Conservation (phyloP, 2,888 invertebrate genomes). For the Isotomurus palustris region DNA sequence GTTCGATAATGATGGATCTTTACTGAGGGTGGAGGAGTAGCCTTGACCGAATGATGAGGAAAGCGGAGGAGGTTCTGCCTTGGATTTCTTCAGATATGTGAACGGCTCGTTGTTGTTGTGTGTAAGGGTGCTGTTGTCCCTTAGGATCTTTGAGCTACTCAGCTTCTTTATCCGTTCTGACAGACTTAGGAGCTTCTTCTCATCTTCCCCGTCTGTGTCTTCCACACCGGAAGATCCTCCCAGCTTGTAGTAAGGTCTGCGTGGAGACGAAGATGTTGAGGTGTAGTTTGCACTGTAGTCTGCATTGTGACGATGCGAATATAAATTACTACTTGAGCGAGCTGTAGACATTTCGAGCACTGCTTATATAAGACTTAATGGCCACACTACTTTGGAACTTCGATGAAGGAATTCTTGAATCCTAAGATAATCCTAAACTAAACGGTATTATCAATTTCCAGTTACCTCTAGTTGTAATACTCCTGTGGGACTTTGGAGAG, state of each 20-base stretch:
- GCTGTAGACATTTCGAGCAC: too few relatives aligned
- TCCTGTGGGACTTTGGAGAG: too few relatives aligned
- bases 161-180: neutral
- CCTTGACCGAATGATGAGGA: neutral
- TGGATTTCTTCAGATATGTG: neutral
- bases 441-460: too few relatives aligned
- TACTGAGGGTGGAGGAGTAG: neutral
- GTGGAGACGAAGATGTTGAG: neutral
- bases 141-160: neutral
- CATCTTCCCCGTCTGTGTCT: neutral
- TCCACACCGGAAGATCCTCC: neutral
- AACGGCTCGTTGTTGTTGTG: conserved; percentile 3
- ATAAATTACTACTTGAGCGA: too few relatives aligned
- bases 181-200: conserved; percentile 1
- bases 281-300: neutral
- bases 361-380: too few relatives aligned
- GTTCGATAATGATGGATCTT: neutral
- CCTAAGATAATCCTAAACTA: too few relatives aligned
- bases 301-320: too few relatives aligned
- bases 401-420: too few relatives aligned
- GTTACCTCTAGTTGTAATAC: too few relatives aligned
- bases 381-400: too few relatives aligned
- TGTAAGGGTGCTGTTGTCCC: neutral
- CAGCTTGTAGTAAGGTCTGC: neutral
- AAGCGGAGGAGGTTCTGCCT: neutral